phyloP scores from a whole-genome alignment of 2,797 vertebrate species.

The Rhinella marina region DNA sequence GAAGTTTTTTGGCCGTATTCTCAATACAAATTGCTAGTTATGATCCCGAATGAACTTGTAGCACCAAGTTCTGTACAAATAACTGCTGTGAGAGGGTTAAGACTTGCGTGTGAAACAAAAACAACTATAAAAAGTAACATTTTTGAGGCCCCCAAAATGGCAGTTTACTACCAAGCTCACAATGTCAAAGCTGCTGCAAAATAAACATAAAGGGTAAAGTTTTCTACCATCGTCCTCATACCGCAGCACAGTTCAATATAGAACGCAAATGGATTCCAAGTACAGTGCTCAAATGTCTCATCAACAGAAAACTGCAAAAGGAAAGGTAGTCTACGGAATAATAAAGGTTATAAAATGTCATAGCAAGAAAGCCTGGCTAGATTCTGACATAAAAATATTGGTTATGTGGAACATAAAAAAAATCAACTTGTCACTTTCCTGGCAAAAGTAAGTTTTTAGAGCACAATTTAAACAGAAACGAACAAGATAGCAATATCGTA shows the following conservation, averaged over 20 bases:
- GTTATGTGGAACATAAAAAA: constrained; percentile 5
- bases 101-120: background rate
- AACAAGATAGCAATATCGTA: background rate
- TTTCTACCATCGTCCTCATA: background rate
- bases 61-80: background rate
- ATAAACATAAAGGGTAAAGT: background rate
- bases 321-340: constrained; percentile 1
- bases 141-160: background rate
- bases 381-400: background rate
- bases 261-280: background rate
- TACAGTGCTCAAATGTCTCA: background rate
- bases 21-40: background rate
- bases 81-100: background rate
- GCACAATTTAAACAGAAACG: background rate
- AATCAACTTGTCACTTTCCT: constrained; percentile 16
- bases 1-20: background rate
- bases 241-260: background rate
- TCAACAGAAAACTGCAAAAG: background rate
- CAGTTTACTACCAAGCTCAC: background rate
- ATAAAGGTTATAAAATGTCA: constrained; percentile 38
- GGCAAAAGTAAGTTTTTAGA: background rate
- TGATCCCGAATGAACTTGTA: background rate
- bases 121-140: background rate
- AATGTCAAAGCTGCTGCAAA: background rate
- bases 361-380: constrained; percentile 1